phyloP scores from a whole-genome alignment of 2,113 vertebrate genomes.

The Steatornis caripensis region DNA sequence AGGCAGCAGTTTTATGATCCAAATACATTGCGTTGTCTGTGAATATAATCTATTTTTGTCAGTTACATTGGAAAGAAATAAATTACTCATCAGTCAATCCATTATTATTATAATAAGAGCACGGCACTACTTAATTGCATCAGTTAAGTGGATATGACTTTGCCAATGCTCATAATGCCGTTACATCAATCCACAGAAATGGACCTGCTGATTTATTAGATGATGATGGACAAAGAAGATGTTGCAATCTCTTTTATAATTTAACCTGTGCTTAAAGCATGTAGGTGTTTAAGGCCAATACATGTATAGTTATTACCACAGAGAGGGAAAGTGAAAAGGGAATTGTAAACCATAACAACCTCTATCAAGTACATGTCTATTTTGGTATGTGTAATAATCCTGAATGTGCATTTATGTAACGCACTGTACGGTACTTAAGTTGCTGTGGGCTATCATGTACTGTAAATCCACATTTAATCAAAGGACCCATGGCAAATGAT shows the following conservation, averaged over 20 bases:
- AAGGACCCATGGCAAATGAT: background rate
- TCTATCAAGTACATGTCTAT: background rate
- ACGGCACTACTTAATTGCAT: conserved; percentile 68
- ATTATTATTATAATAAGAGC: conserved; percentile 67
- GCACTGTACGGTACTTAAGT: conserved; percentile 35
- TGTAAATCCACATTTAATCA: conserved; percentile 51
- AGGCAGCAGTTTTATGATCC: conserved; percentile 52
- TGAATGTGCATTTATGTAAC: conserved; percentile 23
- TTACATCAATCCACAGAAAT: conserved; percentile 59
- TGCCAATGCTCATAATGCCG: conserved; percentile 65
- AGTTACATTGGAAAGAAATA: conserved; percentile 67
- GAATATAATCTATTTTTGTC: conserved; percentile 64
- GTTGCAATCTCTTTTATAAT: conserved; percentile 53
- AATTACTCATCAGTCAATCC: conserved; percentile 69
- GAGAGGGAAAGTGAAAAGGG: conserved; percentile 21
- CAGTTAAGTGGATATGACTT: conserved; percentile 74
- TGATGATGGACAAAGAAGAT: conserved; percentile 54
- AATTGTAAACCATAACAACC: conserved; percentile 55
- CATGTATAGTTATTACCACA: background rate
- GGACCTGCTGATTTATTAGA: conserved; percentile 67
- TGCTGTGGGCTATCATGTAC: conserved; percentile 28
- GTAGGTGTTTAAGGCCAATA: conserved; percentile 13
- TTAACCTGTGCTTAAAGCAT: conserved; percentile 47
- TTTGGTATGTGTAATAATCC: background rate
- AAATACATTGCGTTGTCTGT: conserved; percentile 34